Evolutionary conservation across 2,797 vertebrate genomes (phyloP), one percentile per base, ranked within the genome.

Genomic region (Cottoperca gobio): DNA sequence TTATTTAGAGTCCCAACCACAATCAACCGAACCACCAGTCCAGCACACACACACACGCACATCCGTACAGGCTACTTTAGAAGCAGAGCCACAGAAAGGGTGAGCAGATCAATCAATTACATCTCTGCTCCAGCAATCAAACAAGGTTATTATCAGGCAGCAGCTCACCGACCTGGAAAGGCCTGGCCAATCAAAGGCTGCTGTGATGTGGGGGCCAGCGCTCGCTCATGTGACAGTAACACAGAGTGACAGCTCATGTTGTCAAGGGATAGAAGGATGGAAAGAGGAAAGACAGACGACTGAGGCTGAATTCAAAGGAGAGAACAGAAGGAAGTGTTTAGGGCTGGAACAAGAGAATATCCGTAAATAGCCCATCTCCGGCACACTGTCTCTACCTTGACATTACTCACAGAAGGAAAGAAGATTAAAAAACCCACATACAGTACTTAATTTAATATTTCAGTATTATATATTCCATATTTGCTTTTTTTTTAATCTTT

Each of bases 91-190:
- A 83, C 90, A 93, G 92, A 94, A 92, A 73, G 88, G 77, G 84
- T 70, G 85, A 90, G 91, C 85, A 85, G 94, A 95, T 83, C 81
- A 95, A 97, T 97, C 96, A 93, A 93, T 95, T 94, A 94, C 90
- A 92, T 92, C 94, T 93, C 85, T 76, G 94, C 93, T 94, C 87
- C 95, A 96, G 94, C 94, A 96, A 97, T 96, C 95, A 95, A 95
- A 96, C 94, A 94, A 91, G 70, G 78, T 89, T 91, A 95, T 95
- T 95, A 95, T 94, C 73, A 87, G 92, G 94, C 96, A 96, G 89
- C 93, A 91, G 93, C 89, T 93, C 93, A 87, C 57, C 95, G 96
- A 97, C 95, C 96, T 95, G 92, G 95, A 97, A 97, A 95, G 94
- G 95, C 93, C 93, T 28, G 92, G 91, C 87, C 91, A 92, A 96